Base-by-base conservation (phyloP, 2,797 vertebrate genomes). In the Adelosebastes latens region DNA sequence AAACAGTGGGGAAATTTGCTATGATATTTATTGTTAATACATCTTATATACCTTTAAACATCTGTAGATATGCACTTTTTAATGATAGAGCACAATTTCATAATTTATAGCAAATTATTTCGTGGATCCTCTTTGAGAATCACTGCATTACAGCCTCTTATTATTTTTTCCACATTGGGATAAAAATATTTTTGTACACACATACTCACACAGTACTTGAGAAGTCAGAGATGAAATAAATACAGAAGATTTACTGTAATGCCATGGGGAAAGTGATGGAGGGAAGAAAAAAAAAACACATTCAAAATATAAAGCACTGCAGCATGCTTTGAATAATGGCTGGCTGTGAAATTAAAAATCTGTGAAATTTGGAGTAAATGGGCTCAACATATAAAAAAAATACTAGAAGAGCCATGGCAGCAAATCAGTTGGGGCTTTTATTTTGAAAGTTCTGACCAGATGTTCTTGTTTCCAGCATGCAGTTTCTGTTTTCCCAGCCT, bases 391-490 rank as follows among this genome's bases (percentile, higher is more conserved):
- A n/a, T n/a, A n/a, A n/a, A n/a, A n/a, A n/a, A 39, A n/a, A 14
- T 1, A 29, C 7, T 14, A 68, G 8, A 25, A 20, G 60, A 39
- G 8, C 18, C 6, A 24, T 31, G 18, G 6, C 6, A n/a, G 11
- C 9, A 8, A 20, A 20, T 10, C 8, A 60, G 13, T 18, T 11
- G 1, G 3, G 11, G 8, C 75, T 86, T 93, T 93, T 93, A 92
- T 82, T 90, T 63, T 92, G 89, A 92, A 90, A 74, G 61, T 25
- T 4, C 1, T 2, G 1, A 8, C 36, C 52, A 71, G 78, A 83
- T 1, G n/a, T 24, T 22, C 0, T 4, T 0, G 16, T 53, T 70
- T 56, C 22, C 27, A 32, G 18, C n/a, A 2, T 36, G 20, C 16
- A 2, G 9, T 22, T 68, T 25, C 24, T 10, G 11, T 10, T 61